A percentile compares a stretch with the other conserved stretches of the same genome.
Evolutionary conservation across 2,113 vertebrate species (phyloP).

Genomic region (Semnopithecus entellus): DNA sequence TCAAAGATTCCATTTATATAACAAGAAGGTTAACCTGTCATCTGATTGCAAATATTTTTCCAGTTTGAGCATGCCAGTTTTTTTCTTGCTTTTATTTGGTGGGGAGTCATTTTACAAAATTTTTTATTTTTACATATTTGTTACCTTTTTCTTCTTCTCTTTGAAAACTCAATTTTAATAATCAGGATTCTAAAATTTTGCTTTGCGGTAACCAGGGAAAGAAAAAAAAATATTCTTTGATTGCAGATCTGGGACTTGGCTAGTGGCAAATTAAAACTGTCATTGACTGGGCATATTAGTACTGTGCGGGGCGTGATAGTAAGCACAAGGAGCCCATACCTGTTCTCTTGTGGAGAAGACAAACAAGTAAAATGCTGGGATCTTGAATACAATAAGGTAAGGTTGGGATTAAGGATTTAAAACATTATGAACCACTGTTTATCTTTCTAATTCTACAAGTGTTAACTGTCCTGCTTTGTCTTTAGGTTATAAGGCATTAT

Average conservation of each 20-base stretch:
- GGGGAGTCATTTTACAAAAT: not conserved
- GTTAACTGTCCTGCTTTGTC: not conserved
- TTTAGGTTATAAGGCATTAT: conserved; percentile 97
- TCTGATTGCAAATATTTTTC: not conserved
- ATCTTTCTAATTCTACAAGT: not conserved
- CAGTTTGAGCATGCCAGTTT: not conserved
- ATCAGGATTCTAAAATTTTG: conserved; percentile 2
- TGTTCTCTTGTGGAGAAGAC: conserved; percentile 99
- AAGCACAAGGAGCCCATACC: conserved; percentile 94
- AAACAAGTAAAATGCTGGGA: conserved; percentile 99
- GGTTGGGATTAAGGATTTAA: not conserved
- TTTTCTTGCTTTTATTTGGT: not conserved
- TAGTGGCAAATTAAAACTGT: conserved; percentile 96
- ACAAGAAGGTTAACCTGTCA: not conserved
- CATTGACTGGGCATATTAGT: conserved; percentile 97
- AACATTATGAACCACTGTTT: not conserved
- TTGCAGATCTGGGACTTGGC: conserved; percentile 98
- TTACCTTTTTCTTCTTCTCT: not conserved
- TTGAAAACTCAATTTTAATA: not conserved
- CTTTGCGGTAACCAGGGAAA: not conserved
- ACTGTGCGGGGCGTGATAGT: conserved; percentile 97
- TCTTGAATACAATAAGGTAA: conserved; percentile 98
- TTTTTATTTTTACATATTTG: not conserved
- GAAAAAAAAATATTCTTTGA: conserved; percentile 10
- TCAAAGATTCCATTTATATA: not conserved